phyloP scores from a whole-genome alignment of 2,888 invertebrate genomes.

The Pseudanteris insignis region DNA sequence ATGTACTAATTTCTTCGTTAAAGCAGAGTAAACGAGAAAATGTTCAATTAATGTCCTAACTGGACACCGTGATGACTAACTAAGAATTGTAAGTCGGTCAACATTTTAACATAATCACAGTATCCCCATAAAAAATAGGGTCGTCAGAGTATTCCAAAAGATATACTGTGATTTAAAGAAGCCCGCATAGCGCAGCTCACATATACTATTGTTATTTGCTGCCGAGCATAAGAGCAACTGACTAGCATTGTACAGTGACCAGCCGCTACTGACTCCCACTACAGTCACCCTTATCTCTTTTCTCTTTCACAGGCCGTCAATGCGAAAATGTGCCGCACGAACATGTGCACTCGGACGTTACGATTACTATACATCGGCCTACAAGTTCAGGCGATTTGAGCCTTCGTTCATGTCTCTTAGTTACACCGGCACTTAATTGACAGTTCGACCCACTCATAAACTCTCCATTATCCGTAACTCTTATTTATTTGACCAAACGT shows the following conservation, averaged over 20 bases:
- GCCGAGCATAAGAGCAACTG: conserved; percentile 65
- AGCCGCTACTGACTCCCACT: conserved; percentile 58
- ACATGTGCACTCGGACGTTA: too few species aligned
- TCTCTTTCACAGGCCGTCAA: conserved; percentile 22
- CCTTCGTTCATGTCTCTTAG: conserved; percentile 19
- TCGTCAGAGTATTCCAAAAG: too few species aligned
- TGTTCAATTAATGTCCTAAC: too few species aligned
- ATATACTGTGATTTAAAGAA: too few species aligned
- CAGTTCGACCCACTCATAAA: conserved; percentile 26
- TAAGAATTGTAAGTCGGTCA: too few species aligned
- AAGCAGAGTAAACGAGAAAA: too few species aligned
- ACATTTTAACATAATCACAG: too few species aligned
- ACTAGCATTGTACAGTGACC: conserved; percentile 57
- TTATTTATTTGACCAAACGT: neutral
- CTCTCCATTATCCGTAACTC: conserved; percentile 24
- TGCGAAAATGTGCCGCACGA: conserved; percentile 37
- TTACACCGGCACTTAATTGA: conserved; percentile 23
- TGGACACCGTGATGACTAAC: too few species aligned
- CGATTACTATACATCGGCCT: conserved; percentile 14
- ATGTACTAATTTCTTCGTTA: too few species aligned
- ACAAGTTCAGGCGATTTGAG: conserved; percentile 18
- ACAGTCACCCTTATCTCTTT: conserved; percentile 60
- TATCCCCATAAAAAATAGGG: too few species aligned
- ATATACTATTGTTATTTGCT: conserved; percentile 55
- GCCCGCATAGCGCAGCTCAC: conserved; percentile 23